A percentile compares a stretch with the other conserved stretches of the same genome.
These are phyloP conservation scores for Vireo altiloquus DNA, from an alignment of 2,113 vertebrate species.

Conservation along the genomic window DNA sequence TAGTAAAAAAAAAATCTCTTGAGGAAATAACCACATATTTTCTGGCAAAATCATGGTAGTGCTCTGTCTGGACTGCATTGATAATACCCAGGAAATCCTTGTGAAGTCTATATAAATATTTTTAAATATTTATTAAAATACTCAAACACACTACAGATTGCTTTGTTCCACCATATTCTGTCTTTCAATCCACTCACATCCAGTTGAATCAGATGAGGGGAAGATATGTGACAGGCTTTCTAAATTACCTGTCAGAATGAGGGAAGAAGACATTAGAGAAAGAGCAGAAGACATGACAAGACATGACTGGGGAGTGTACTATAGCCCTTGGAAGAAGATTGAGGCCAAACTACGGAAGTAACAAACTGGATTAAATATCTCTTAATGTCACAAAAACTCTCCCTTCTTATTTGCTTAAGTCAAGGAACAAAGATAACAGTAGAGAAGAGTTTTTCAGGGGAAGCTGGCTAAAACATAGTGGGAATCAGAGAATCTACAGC, in stretches of 20 bases:
- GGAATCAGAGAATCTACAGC: background rate
- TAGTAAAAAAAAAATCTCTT: background rate
- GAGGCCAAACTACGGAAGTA: background rate
- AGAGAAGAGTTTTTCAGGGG: background rate
- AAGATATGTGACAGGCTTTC: slow-evolving; percentile 13
- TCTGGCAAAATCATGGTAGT: background rate
- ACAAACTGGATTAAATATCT: slow-evolving; percentile 17
- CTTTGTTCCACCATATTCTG: background rate
- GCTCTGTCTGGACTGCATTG: background rate
- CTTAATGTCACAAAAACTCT: background rate
- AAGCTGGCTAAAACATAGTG: background rate
- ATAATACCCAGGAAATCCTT: background rate
- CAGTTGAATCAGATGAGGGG: slow-evolving; percentile 2
- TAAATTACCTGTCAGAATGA: slow-evolving; percentile 61
- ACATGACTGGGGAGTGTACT: background rate
- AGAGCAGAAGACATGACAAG: slow-evolving; percentile 1
- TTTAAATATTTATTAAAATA: background rate
- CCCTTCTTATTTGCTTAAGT: background rate
- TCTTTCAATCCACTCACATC: slow-evolving; percentile 1
- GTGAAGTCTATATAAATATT: background rate
- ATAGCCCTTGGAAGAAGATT: slow-evolving; percentile 2
- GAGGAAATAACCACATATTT: background rate
- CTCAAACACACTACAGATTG: background rate
- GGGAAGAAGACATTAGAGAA: slow-evolving; percentile 1
- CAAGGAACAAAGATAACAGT: background rate